phyloP scores from a whole-genome alignment of 2,113 vertebrate genomes.

The Cynocephalus volans region DNA sequence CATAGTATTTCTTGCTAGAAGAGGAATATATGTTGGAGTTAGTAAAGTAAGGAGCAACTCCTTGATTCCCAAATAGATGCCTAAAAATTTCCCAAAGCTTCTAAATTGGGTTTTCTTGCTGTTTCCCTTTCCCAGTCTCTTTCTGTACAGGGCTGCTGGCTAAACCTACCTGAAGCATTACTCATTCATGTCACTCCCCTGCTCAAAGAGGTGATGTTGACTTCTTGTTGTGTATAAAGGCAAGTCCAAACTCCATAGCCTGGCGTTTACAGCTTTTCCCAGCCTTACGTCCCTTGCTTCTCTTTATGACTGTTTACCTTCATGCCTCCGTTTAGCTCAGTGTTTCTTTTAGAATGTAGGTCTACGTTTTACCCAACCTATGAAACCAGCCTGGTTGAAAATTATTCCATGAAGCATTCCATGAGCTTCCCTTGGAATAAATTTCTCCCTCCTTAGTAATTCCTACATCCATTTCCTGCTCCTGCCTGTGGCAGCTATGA shows the following conservation, averaged over 20 bases:
- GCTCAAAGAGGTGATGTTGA: not conserved
- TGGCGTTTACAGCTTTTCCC: not conserved
- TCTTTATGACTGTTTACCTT: not conserved
- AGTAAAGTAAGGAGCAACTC: not conserved
- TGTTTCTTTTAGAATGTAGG: not conserved
- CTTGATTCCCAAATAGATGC: slow-evolving; percentile 40
- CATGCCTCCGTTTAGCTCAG: not conserved
- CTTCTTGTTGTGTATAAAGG: not conserved
- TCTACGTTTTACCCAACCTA: not conserved
- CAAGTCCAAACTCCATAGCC: not conserved
- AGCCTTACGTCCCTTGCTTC: not conserved
- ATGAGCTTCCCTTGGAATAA: not conserved
- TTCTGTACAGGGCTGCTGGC: not conserved
- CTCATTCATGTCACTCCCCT: not conserved
- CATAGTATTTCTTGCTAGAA: slow-evolving; percentile 41
- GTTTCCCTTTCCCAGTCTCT: not conserved
- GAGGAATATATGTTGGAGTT: not conserved
- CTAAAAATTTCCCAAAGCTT: not conserved
- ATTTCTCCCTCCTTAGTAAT: not conserved
- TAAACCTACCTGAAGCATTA: not conserved
- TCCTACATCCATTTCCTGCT: not conserved
- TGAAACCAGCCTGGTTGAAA: not conserved
- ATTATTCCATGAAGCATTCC: not conserved
- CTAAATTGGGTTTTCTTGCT: not conserved
- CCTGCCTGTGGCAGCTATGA: not conserved